Percentiles rank a stretch among this genome's conserved stretches.
Conservation (phyloP, 2,113 vertebrate species). For the Odontesthes bonariensis region DNA sequence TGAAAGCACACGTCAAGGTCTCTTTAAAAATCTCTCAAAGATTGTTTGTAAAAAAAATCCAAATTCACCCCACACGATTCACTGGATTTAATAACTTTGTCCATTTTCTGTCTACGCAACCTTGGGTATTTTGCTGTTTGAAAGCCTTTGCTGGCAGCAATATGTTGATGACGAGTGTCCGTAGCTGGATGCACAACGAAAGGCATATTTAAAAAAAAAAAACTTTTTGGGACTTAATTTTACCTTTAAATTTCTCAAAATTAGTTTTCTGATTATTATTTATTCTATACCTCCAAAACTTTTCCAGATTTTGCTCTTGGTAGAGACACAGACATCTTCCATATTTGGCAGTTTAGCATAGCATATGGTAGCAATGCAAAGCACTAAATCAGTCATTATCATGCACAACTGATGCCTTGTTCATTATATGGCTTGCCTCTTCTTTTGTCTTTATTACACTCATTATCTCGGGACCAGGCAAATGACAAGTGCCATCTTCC, state of each 20-base stretch:
- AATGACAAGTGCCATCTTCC: constrained; percentile 62
- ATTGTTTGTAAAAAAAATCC: constrained; percentile 15
- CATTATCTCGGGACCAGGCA: constrained; percentile 57
- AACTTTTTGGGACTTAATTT: no score
- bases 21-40: not conserved
- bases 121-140: constrained; percentile 42
- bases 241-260: no score
- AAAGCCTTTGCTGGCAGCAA: constrained; percentile 10
- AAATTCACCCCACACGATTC: constrained; percentile 7
- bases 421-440: constrained; percentile 21
- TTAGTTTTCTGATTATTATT: no score
- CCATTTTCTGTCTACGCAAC: constrained; percentile 38
- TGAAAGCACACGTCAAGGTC: not conserved
- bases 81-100: constrained; percentile 26
- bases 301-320: not conserved
- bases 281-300: no score
- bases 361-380: not conserved
- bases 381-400: not conserved
- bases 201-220: not conserved
- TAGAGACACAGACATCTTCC: not conserved
- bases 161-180: constrained; percentile 12
- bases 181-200: constrained; percentile 24
- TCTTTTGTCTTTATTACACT: constrained; percentile 41
- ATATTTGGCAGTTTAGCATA: not conserved
- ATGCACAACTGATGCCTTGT: constrained; percentile 2